phyloP scores from a whole-genome alignment of 2,797 vertebrate species.

The Ceryle rudis region DNA sequence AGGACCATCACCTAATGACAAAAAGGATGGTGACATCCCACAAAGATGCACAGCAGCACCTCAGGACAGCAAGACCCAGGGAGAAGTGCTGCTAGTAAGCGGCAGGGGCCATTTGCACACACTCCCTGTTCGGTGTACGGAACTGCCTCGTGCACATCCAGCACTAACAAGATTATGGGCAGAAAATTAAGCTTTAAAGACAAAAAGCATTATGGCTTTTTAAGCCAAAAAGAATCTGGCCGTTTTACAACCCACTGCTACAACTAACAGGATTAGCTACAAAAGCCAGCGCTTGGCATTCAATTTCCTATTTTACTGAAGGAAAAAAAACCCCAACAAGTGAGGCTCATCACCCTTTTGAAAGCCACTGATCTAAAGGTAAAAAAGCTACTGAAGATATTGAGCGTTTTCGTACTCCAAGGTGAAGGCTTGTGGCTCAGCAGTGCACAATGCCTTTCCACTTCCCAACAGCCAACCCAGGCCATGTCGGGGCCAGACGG shows the following conservation, averaged over 20 bases:
- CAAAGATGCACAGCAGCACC: background rate
- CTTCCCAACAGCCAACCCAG: background rate
- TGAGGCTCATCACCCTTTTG: background rate
- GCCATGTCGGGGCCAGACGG: background rate
- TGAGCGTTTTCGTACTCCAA: too few species aligned
- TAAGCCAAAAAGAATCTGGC: constrained; percentile 14
- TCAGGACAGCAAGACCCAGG: background rate
- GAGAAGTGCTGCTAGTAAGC: background rate
- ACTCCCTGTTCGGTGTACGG: background rate
- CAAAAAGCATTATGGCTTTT: constrained; percentile 52
- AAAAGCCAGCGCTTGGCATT: background rate
- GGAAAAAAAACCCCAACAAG: background rate
- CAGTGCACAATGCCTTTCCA: background rate
- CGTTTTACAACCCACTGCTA: background rate
- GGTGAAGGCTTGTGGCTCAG: background rate
- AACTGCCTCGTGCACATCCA: background rate
- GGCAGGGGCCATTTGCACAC: background rate
- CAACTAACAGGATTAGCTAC: constrained; percentile 45
- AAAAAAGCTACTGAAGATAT: background rate
- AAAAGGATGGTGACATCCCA: background rate
- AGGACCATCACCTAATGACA: background rate
- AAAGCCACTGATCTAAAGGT: background rate
- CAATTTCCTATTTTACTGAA: background rate
- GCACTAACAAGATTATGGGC: background rate
- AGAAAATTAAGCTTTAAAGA: constrained; percentile 55